Evolutionary conservation across 2,888 invertebrate species (phyloP).

Genomic region (Phrixothrix hirtus): DNA sequence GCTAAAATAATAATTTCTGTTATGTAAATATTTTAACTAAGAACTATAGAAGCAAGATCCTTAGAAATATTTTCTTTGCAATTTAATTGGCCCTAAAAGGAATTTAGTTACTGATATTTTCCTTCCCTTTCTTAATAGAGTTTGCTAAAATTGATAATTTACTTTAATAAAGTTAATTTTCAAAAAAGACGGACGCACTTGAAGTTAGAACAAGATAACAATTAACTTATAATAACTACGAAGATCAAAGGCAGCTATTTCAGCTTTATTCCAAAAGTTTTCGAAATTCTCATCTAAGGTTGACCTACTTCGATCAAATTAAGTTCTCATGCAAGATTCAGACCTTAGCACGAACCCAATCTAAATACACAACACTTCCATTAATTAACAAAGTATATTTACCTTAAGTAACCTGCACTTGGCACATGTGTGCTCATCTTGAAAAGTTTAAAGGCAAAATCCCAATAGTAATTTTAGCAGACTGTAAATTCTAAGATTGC

Average conservation of each 20-base stretch:
- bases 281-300: background rate
- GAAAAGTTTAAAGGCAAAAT: background rate
- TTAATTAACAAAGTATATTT: conserved; percentile 5
- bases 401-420: conserved; percentile 5
- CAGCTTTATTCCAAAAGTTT: background rate
- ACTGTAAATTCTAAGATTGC: background rate
- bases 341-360: conserved; percentile 1
- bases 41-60: too few relatives aligned
- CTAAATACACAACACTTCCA: background rate
- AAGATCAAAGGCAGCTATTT: background rate
- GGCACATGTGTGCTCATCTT: background rate
- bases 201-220: too few relatives aligned
- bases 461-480: background rate
- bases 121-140: too few relatives aligned
- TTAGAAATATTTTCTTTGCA: too few relatives aligned
- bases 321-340: conserved; percentile 3
- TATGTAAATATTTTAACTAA: too few relatives aligned
- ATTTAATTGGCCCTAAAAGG: too few relatives aligned
- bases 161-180: too few relatives aligned
- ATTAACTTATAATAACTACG: background rate
- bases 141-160: too few relatives aligned
- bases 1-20: too few relatives aligned
- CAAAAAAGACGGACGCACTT: too few relatives aligned
- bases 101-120: too few relatives aligned
- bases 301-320: background rate